Base-by-base conservation (phyloP, 2,113 vertebrate genomes). In the Anolis sagrei region DNA sequence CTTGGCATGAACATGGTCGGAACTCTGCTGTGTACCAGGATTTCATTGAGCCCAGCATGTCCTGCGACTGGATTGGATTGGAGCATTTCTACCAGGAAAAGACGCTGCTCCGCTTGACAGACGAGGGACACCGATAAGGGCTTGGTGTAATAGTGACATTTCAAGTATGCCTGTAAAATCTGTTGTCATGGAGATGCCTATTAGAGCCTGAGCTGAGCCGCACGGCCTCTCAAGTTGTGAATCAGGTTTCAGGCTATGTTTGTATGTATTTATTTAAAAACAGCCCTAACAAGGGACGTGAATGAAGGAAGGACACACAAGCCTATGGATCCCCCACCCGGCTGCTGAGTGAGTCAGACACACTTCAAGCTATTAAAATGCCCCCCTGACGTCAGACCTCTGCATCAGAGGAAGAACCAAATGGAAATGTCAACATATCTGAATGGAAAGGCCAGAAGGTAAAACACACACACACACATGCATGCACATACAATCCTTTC, bases 221-320 rank as follows among this genome's bases (percentile, higher is more conserved):
- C 58, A 6, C 90, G 90, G 92, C 93, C 91, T 92, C 91, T 87
- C 73, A 92, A 95, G 92, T 92, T 93, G 88, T 94, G 94, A 95
- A 92, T 93, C 90, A 94, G 94, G 90, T 92, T 96, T 81, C 84
- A 92, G 62, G 91, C 95, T 95, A 90, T 96, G 94, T 95, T 93
- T 94, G 93, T 88, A 23, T 61, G 25, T 72, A 2, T 72, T 5
- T 29, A 27, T 49, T 49, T 4, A 36, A 73, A 70, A 61, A 76
- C 83, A 83, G 79, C 79, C 54, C 16, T 88, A 92, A 89, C 0
- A 0, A 93, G 76, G 62, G 90, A 76, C 85, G 91, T 64, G 88
- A 88, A 93, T 89, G 88, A 80, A 48, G 19, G 86, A 94, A 88
- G 92, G 77, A 70, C 87, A 58, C 54, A 58, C 14, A 2, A 58